Base-by-base conservation (phyloP, 1,140 invertebrate species). In the Musca domestica region DNA sequence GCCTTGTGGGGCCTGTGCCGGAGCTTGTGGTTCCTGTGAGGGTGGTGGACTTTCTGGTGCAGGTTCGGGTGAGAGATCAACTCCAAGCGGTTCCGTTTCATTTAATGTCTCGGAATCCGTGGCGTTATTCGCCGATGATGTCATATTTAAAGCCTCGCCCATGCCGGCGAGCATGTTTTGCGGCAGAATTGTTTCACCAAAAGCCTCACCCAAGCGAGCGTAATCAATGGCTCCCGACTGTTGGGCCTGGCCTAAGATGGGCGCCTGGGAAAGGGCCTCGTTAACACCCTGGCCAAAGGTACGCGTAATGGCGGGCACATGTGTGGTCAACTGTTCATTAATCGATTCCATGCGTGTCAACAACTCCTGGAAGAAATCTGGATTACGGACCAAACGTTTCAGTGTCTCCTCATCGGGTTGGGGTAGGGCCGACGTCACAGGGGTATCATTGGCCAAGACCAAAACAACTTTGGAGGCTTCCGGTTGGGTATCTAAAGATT, bases 391-490 rank as follows among this genome's bases (percentile, higher is more conserved):
- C 27, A 41, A 61, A 61, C 56, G 56, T 61, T 41, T 61, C 27
- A 61, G 14, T 19, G 56, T 34, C 1, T 61, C 56, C n/a, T 61
- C 56, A 34, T 7, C 56, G 2, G 56, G 56, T 61, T 30, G 25
- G 7, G 56, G 5, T 22, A 64, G 41, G 9, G 61, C 61, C 17
- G 30, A 61, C 34, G 30, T 23, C 41, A 51, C 30, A 47, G 52
- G 23, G 17, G 49, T 61, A 25, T 68, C 67, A 54, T 68, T 51
- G 20, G 77, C 76, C 25, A 80, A 64, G 4, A 80, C 77, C 1
- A 80, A 69, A 12, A 80, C 76, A 17, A 80, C 77, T 68, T 80
- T 80, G 20, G 74, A 69, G 0, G 72, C 66, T 0, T 67, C 64
- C 5, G 64, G 20, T 46, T 52, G 48, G 9, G 15, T n/a, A 56